Evolutionary conservation across 2,797 vertebrate species (phyloP).

Genomic region (Bradypodion pumilum): DNA sequence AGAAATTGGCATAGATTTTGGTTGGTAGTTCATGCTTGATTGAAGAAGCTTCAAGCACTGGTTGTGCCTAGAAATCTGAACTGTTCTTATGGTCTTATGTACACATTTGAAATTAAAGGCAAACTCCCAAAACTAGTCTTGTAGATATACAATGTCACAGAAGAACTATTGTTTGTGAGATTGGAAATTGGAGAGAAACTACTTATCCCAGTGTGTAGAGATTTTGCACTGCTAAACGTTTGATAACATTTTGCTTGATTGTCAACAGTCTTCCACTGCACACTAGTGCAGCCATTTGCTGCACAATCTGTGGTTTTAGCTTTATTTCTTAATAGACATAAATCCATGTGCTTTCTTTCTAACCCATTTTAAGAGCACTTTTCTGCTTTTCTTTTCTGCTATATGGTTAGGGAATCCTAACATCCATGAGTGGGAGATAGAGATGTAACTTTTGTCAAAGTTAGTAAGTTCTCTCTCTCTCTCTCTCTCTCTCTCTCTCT

Average conservation of each 20-base stretch:
- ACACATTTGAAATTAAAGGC: background rate
- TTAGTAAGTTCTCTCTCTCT: background rate
- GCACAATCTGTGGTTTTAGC: background rate
- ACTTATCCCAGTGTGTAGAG: background rate
- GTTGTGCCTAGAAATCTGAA: background rate
- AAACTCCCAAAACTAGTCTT: background rate
- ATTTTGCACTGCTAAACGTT: background rate
- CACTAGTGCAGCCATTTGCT: background rate
- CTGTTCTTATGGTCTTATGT: background rate
- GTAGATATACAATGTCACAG: background rate
- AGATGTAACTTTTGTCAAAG: too few relatives aligned
- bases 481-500: too few relatives aligned
- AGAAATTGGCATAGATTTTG: background rate
- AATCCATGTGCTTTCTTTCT: background rate
- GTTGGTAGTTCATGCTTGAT: background rate
- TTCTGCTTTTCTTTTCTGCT: background rate
- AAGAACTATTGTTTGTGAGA: background rate
- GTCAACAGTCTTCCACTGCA: background rate
- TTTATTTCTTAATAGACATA: background rate
- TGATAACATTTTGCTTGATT: constrained; percentile 1
- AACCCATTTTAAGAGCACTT: background rate
- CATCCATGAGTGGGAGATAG: background rate
- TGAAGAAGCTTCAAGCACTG: background rate
- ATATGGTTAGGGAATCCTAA: background rate
- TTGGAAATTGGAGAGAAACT: background rate